Percentiles rank a stretch among this genome's conserved stretches.
Conservation (phyloP, 1,140 invertebrate species). For the Diabrotica virgifera region DNA sequence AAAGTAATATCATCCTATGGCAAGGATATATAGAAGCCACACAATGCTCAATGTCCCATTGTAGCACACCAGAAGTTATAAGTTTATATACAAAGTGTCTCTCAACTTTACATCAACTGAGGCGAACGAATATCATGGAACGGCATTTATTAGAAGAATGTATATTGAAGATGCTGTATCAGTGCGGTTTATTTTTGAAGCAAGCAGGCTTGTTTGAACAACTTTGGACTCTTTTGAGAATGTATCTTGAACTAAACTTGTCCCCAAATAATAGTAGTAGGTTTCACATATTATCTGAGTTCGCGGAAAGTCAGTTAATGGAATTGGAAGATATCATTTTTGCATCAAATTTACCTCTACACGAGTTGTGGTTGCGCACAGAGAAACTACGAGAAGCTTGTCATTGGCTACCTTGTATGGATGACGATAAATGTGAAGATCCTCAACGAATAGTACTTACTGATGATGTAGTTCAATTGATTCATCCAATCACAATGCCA, state of each 20-base stretch:
- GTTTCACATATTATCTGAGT: slow-evolving; percentile 48
- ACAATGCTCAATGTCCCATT: slow-evolving; percentile 60
- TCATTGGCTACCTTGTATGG: slow-evolving; percentile 56
- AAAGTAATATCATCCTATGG: slow-evolving; percentile 58
- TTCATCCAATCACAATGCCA: slow-evolving; percentile 59
- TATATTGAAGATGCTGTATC: slow-evolving; percentile 55
- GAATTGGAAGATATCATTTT: slow-evolving; percentile 63
- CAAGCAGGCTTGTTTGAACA: slow-evolving; percentile 64
- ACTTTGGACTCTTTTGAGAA: slow-evolving; percentile 59
- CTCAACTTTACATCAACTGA: slow-evolving; percentile 52
- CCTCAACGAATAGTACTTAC: slow-evolving; percentile 58
- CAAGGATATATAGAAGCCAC: slow-evolving; percentile 56
- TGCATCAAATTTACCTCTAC: slow-evolving; percentile 60
- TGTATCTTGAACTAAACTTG: slow-evolving; percentile 61
- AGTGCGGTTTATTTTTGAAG: slow-evolving; percentile 62
- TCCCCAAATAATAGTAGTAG: slow-evolving; percentile 42
- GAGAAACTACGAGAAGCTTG: slow-evolving; percentile 61
- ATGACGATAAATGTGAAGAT: slow-evolving; percentile 43
- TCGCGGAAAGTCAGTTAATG: slow-evolving; percentile 55
- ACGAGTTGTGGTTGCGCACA: slow-evolving; percentile 64
- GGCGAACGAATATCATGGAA: slow-evolving; percentile 37
- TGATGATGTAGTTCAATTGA: slow-evolving; percentile 61
- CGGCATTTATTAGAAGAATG: slow-evolving; percentile 45
- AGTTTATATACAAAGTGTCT: slow-evolving; percentile 57
- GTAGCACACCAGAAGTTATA: slow-evolving; percentile 56